Percentiles rank a stretch among this genome's conserved stretches.
phyloP scores from a whole-genome alignment of 2,797 vertebrate species.

The Trachops cirrhosus region DNA sequence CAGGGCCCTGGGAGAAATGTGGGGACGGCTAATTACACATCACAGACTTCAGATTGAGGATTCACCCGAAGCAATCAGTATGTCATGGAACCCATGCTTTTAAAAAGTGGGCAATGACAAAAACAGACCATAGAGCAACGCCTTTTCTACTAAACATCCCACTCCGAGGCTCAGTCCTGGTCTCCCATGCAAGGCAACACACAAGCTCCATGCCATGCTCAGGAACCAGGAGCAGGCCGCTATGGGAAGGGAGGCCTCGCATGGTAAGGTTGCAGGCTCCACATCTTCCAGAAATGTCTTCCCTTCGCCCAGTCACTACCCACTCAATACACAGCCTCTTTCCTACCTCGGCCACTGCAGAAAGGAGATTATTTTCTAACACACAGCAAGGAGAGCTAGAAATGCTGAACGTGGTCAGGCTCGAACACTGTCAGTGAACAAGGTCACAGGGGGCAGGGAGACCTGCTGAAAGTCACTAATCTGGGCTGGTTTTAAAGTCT shows the following conservation, averaged over 20 bases:
- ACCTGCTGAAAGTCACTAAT: rapidly evolving
- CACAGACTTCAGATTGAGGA: background rate
- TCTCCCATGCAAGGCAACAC: background rate
- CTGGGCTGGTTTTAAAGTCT: background rate
- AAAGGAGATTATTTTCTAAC: background rate
- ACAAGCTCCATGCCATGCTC: too few relatives aligned
- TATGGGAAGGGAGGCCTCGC: background rate
- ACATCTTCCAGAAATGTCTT: background rate
- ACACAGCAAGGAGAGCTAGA: background rate
- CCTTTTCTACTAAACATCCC: background rate
- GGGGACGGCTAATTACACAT: constrained; percentile 28
- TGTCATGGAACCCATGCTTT: background rate
- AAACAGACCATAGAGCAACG: background rate
- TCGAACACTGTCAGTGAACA: background rate
- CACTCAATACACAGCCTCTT: background rate
- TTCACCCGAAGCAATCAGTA: background rate
- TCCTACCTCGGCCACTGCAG: background rate
- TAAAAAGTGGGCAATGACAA: background rate
- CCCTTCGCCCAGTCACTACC: background rate
- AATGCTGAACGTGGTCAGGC: background rate
- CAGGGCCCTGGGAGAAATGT: constrained; percentile 88
- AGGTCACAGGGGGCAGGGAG: background rate
- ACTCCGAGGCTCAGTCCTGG: background rate
- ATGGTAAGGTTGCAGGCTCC: background rate
- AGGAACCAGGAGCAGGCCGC: background rate